Evolutionary conservation across 1,140 invertebrate species (phyloP).

Genomic region (Cecropterus lyciades): DNA sequence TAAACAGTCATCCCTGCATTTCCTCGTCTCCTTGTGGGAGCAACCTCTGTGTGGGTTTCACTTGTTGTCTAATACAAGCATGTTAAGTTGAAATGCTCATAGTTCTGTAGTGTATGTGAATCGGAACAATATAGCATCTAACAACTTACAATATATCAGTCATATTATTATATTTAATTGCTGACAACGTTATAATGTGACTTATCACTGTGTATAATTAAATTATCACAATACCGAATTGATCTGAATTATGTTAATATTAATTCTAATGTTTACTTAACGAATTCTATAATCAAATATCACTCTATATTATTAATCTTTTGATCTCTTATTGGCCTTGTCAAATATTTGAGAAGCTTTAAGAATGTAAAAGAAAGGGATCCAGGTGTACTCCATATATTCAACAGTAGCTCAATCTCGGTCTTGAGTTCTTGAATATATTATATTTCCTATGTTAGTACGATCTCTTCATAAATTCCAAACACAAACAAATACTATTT

Average conservation of each 20-base stretch:
- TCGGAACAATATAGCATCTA: neutral
- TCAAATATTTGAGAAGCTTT: slow-evolving; percentile 7
- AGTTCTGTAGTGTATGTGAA: neutral
- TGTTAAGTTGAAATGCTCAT: slow-evolving; percentile 1
- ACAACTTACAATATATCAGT: too few species aligned
- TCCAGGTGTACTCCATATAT: too few species aligned
- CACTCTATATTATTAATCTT: neutral
- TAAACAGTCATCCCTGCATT: slow-evolving; percentile 27
- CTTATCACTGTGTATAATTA: too few species aligned
- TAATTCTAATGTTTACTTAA: neutral
- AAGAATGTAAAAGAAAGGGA: slow-evolving; percentile 1
- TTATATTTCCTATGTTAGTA: too few species aligned
- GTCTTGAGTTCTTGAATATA: too few species aligned
- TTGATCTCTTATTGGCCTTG: too few species aligned
- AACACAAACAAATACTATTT: neutral
- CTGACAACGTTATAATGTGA: too few species aligned
- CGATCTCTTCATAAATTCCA: too few species aligned
- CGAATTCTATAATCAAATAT: neutral
- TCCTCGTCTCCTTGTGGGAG: slow-evolving; percentile 27
- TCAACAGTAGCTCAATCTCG: too few species aligned
- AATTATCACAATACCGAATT: too few species aligned
- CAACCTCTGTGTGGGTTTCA: slow-evolving; percentile 19
- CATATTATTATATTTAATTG: too few species aligned
- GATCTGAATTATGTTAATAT: too few species aligned
- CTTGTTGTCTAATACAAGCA: slow-evolving; percentile 3